These are phyloP conservation scores for Bubo scandiacus DNA, from an alignment of 2,113 vertebrate genomes.

Conservation along the genomic window DNA sequence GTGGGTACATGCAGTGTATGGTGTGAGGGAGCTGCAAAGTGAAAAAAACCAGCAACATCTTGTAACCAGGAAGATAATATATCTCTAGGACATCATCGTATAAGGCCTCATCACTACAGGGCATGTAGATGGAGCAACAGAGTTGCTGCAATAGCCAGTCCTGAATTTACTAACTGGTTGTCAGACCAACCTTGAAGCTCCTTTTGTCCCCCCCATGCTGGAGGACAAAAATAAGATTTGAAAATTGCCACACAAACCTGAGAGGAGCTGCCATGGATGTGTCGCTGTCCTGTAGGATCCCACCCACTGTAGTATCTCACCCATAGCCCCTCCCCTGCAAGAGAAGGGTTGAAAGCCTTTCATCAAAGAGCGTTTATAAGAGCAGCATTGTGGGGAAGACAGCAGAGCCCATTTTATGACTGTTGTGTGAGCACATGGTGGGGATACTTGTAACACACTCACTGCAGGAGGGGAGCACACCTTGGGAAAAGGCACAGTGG, in stretches of 20 bases:
- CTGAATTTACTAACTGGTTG: neutral
- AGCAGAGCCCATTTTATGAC: neutral
- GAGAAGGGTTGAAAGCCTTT: neutral
- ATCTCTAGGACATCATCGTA: neutral
- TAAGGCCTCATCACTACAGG: neutral
- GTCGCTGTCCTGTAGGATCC: neutral
- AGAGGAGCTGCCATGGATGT: neutral
- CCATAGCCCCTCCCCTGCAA: neutral
- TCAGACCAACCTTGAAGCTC: neutral
- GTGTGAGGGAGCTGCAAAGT: neutral
- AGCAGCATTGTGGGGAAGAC: neutral
- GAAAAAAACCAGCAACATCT: neutral
- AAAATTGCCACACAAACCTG: neutral
- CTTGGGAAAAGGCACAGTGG: neutral
- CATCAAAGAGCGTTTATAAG: neutral
- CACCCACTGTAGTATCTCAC: neutral
- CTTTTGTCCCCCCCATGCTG: fast-evolving
- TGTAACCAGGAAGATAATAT: neutral
- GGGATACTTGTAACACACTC: neutral
- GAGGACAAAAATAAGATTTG: neutral
- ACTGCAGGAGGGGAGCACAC: neutral
- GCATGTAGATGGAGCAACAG: fast-evolving
- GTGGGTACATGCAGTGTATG: neutral
- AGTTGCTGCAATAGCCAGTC: neutral
- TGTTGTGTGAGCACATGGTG: neutral